Base-by-base conservation (phyloP, 2,797 vertebrate genomes). In the Stomatorhinus walkeri region DNA sequence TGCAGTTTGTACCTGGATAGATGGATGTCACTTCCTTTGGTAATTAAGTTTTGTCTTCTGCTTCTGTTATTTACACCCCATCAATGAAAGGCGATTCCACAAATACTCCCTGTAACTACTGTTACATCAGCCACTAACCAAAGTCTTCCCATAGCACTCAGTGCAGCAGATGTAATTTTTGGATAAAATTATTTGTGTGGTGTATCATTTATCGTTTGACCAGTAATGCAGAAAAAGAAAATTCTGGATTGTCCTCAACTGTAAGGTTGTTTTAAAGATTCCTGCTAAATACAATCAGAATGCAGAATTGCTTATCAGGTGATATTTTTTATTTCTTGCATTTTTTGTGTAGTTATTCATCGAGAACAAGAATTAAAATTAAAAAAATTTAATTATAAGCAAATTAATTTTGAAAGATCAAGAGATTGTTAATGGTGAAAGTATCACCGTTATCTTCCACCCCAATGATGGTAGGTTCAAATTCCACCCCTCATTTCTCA, bases 101-200 rank as follows among this genome's bases (percentile, higher is more conserved):
- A 22, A 59, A n/a, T 59, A 59, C n/a, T 8, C 56, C n/a, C 56
- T 4, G 6, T 56, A 56, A 56, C 54, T n/a, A n/a, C 54, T 56
- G 54, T 56, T 56, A 56, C 19, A 59, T 59, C 56, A 22, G 56
- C 19, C n/a, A n/a, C 22, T 22, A 61, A 22, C 56, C 56, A 61
- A 61, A 61, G 56, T 61, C n/a, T 24, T 22, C 56, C n/a, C 56
- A 61, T 22, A 24, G 56, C 22, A 61, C 9, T 61, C 6, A 24
- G 56, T 61, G 7, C 56, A 61, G n/a, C 56, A 22, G 56, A 22
- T 61, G 56, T 7, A 61, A 8, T 22, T 61, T 61, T 61, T 61
- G n/a, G n/a, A 61, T 61, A 6, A 61, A 24, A 61, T 61, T 61
- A 24, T 61, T n/a, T 6, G 0, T 91, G 90, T 89, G 12, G 5